Evolutionary conservation across 2,797 vertebrate species (phyloP), one percentile per base, ranked within the genome.

Genomic region (Sibirionetta formosa): DNA sequence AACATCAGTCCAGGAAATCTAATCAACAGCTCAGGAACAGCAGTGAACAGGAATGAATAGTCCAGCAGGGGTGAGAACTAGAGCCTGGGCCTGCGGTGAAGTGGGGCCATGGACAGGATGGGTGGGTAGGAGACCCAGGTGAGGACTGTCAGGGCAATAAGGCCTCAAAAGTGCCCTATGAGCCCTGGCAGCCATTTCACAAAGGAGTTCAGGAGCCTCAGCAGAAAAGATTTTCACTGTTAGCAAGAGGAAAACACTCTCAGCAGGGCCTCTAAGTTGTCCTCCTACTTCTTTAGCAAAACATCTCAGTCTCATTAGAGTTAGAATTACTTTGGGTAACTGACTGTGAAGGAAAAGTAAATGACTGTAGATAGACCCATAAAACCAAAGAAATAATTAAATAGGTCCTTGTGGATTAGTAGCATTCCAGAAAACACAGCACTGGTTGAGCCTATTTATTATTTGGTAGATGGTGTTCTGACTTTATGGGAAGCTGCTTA

Each of bases 361-460:
- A 83, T 90, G 58, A 84, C 82, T 96, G 60, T 83, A 92, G 92
- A 82, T 80, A 66, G 85, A 86, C 36, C 75, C 27, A 96, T 96
- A 91, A 97, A 97, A 84, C 69, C 83, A 94, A 96, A 93, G 82
- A 94, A 94, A 93, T 86, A 88, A 94, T 95, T 95, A 95, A 93
- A 95, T 63, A 96, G 84, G 42, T 76, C 84, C 71, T 96, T 92
- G 73, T 82, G 42, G 95, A 57, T 94, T 94, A 96, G 90, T 66
- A 94, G 58, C 81, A 86, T 61, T 91, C 66, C 91, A 86, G 76
- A 95, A 78, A 92, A 90, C 44, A 33, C 42, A 86, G 38, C 73
- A 57, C 86, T 53, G 33, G 72, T 76, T 81, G 73, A 77, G 63
- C 50, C 65, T 89, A 90, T 75, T 83, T 81, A 89, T 95, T 93